Base-by-base conservation (phyloP, 2,888 invertebrate genomes). In the Agrotis segetum region DNA sequence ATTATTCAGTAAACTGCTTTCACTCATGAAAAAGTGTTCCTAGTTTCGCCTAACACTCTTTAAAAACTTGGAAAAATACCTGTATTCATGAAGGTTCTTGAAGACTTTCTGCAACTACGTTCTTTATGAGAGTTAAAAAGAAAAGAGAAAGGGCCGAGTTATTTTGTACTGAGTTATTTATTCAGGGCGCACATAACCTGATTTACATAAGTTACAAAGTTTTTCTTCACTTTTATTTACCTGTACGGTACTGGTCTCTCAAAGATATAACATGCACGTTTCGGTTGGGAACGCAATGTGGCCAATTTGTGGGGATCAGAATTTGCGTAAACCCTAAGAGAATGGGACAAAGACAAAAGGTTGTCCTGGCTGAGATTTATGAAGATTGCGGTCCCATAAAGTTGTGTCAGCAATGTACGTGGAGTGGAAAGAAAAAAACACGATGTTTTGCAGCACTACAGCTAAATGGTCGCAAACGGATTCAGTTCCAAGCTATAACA, bases 271-370 rank as follows among this genome's bases (percentile, higher is more conserved):
- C 85, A 81, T 83, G 84, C 77, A 86, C 88, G 85, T 85, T 84
- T 85, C 78, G 76, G 87, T 84, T 85, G 81, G 81, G 85, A 86
- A 83, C 85, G 82, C 87, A 81, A 85, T 87, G 88, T 89, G 86
- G 88, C 89, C 93, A 94, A 94, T 93, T 94, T 93, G 92, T 88
- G 89, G 90, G 89, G 91, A 91, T 92, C 91, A 89, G 90, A 93
- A 94, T 94, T 94, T 94, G 90, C 92, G 91, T 93, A 93, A 94
- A 89, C 90, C 91, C 89, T 89, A 87, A 90, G 89, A 89, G 89
- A 90, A 90, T 85, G 89, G 89, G 89, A 92, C 93, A 92, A 89
- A 93, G 93, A 94, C 93, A 94, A 93, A 93, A 94, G 92, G 93
- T 92, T 92, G 92, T 87, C 87, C 87, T 88, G 87, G 88, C 84